Conservation (phyloP, 2,113 vertebrate genomes). For the Poeciliopsis occidentalis region DNA sequence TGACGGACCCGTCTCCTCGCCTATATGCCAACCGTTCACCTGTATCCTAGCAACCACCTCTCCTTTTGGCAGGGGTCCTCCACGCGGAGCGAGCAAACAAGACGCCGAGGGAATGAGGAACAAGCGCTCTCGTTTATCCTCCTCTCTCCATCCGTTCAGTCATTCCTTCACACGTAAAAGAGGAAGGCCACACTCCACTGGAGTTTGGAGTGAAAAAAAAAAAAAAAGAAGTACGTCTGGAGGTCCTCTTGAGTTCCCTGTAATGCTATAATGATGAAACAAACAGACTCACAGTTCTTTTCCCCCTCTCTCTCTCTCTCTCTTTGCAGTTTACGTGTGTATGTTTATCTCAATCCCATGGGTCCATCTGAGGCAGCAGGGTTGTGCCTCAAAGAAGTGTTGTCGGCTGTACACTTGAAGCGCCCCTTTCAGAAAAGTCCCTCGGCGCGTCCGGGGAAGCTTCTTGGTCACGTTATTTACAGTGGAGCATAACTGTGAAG, state of each 20-base stretch:
- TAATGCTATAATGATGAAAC: conserved; percentile 8
- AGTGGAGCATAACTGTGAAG: background rate
- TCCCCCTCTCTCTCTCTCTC: no score
- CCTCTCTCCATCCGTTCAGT: conserved; percentile 62
- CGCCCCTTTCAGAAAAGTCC: conserved; percentile 42
- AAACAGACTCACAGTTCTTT: background rate
- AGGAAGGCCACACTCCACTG: conserved; percentile 46
- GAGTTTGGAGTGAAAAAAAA: conserved; percentile 26
- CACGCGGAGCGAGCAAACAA: conserved; percentile 73
- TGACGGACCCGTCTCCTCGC: conserved; percentile 73
- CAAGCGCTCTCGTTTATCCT: conserved; percentile 71
- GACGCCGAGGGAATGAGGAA: conserved; percentile 72
- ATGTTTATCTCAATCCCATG: conserved; percentile 39
- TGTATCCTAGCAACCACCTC: conserved; percentile 85
- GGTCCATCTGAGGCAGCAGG: conserved; percentile 40
- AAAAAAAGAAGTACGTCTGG: conserved; percentile 3
- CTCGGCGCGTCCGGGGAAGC: conserved; percentile 26
- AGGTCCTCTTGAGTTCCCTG: conserved; percentile 18
- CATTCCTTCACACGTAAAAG: conserved; percentile 70
- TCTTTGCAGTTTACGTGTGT: conserved; percentile 8
- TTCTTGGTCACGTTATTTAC: conserved; percentile 21
- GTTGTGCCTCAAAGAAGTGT: conserved; percentile 49
- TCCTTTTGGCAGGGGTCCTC: conserved; percentile 72
- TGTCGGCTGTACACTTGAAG: conserved; percentile 35
- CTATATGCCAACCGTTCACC: conserved; percentile 81